Evolutionary conservation across 2,797 vertebrate species (phyloP).

Genomic region (Dendrocincla tyrannina): DNA sequence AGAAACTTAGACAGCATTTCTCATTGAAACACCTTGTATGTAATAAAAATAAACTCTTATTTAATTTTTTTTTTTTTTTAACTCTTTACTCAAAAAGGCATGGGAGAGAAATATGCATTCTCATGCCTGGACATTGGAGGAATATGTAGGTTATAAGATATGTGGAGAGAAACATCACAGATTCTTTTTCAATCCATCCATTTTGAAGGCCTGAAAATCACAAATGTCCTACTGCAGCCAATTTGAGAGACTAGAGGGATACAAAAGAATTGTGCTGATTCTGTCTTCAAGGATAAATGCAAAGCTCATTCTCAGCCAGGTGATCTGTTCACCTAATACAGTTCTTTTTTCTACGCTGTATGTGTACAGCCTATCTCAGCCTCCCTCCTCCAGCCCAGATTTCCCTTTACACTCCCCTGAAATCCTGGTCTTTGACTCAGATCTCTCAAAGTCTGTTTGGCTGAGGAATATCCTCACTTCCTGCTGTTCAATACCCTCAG

Average conservation of each 20-base stretch:
- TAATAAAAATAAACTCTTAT: neutral
- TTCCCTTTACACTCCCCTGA: slow-evolving; percentile 17
- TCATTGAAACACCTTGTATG: neutral
- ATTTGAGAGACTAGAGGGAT: slow-evolving; percentile 44
- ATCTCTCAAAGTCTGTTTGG: slow-evolving; percentile 38
- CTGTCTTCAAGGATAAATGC: slow-evolving; percentile 35
- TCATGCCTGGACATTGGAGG: neutral
- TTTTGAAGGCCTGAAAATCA: slow-evolving; percentile 20
- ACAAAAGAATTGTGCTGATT: slow-evolving; percentile 16
- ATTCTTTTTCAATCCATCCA: neutral
- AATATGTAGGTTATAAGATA: neutral
- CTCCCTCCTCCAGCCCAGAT: neutral
- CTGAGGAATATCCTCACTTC: slow-evolving; percentile 44
- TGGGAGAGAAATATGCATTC: neutral
- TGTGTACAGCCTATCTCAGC: neutral
- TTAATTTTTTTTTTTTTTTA: neutral
- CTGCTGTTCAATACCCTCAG: slow-evolving; percentile 52
- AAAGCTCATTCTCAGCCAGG: slow-evolving; percentile 52
- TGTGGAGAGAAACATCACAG: neutral
- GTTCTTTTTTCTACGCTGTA: neutral
- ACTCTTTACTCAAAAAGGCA: neutral
- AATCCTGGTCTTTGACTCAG: slow-evolving; percentile 40
- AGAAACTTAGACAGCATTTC: slow-evolving; percentile 2
- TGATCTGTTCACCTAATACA: slow-evolving; percentile 41
- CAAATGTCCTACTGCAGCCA: neutral